Percentiles rank a stretch among this genome's conserved stretches.
Conservation (phyloP, 2,797 vertebrate species). For the Lophotriccus pileatus region DNA sequence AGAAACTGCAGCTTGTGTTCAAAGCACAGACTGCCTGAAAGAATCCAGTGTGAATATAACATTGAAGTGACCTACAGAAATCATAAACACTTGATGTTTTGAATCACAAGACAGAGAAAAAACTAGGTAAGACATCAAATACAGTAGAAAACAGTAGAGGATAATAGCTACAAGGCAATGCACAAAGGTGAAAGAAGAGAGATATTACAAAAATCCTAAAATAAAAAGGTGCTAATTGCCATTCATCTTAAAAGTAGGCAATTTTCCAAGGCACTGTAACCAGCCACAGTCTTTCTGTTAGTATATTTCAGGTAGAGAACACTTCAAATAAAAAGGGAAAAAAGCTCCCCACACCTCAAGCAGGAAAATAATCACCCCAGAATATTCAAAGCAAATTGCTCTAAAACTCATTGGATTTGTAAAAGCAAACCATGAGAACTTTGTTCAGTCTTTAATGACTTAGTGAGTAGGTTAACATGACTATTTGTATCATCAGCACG, state of each 20-base stretch:
- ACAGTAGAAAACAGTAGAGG: constrained; percentile 1
- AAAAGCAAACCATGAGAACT: neutral
- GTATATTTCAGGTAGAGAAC: neutral
- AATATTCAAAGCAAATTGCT: neutral
- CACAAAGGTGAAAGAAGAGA: constrained; percentile 57
- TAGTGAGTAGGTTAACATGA: neutral
- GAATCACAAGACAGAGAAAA: constrained; percentile 15
- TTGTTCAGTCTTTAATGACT: neutral
- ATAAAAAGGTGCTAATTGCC: constrained; percentile 65
- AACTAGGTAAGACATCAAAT: constrained; percentile 23
- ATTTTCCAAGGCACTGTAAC: constrained; percentile 61
- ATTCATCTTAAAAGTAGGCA: constrained; percentile 39
- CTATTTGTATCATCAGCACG: constrained; percentile 13
- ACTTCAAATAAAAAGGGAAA: neutral
- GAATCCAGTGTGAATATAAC: constrained; percentile 52
- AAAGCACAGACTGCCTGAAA: constrained; percentile 56
- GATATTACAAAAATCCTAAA: constrained; percentile 56
- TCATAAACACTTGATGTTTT: constrained; percentile 44
- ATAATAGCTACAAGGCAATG: constrained; percentile 56
- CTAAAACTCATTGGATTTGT: neutral
- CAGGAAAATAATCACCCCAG: neutral
- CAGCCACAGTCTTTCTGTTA: neutral
- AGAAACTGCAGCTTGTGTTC: constrained; percentile 10
- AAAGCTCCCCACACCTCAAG: neutral
- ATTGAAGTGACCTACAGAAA: constrained; percentile 73